Conservation (phyloP, 2,888 invertebrate species). For the Cephus rjabovi region DNA sequence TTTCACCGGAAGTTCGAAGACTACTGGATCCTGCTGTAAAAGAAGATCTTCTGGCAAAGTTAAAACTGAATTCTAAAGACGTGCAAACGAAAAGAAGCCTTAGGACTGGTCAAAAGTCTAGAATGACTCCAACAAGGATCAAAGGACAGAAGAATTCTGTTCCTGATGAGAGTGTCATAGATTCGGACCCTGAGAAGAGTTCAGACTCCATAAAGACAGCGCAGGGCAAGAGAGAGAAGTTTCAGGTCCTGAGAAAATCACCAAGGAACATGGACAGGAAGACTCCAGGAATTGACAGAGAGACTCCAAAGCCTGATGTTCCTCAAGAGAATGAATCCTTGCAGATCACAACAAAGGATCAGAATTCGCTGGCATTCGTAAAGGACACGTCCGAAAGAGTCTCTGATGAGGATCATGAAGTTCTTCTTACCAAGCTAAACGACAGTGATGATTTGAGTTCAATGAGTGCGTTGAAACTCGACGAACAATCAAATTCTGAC, state of each 20-base stretch:
- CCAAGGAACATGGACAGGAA: slow-evolving; percentile 45
- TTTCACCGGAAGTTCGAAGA: slow-evolving; percentile 46
- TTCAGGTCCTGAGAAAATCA: slow-evolving; percentile 43
- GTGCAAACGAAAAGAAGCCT: slow-evolving; percentile 12
- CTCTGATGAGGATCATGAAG: not conserved
- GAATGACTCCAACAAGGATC: not conserved
- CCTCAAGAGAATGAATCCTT: not conserved
- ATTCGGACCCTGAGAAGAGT: not conserved
- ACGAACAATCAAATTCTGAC: not conserved
- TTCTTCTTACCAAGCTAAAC: not conserved
- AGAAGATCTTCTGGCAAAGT: slow-evolving; percentile 37
- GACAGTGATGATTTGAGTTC: not conserved
- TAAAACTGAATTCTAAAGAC: slow-evolving; percentile 33
- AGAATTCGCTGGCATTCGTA: slow-evolving; percentile 14
- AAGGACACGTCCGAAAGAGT: not conserved
- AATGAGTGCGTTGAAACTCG: not conserved
- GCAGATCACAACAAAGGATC: not conserved
- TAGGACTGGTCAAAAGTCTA: not conserved
- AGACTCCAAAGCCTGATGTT: not conserved
- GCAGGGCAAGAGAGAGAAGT: slow-evolving; percentile 26
- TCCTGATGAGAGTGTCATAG: not conserved
- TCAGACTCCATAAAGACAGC: not conserved
- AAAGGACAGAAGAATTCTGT: not conserved
- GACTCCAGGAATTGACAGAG: not conserved
- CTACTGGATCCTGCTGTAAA: slow-evolving; percentile 29